Base-by-base conservation (phyloP, 2,888 invertebrate genomes). In the Amblyjoppa proteus region DNA sequence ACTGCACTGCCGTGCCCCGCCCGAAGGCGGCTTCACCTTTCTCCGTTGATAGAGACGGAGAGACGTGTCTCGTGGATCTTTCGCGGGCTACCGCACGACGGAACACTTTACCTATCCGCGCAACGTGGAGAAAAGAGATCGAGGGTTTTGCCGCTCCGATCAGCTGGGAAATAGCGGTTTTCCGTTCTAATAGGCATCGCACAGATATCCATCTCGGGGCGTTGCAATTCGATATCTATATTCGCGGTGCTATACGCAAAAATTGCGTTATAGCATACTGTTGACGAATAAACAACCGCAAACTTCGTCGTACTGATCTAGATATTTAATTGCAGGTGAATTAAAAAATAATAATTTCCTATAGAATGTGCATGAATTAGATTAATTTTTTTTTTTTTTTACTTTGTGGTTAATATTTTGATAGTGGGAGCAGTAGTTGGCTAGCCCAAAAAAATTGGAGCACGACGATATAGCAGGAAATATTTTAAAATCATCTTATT, bases 151-250 rank as follows among this genome's bases (percentile, higher is more conserved):
- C 34, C 51, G 9, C 16, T n/a, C 58, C n/a, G 25, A 31, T 69
- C 45, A 64, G 61, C 45, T 61, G 58, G 16, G 34, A 74, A 81
- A 81, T 53, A 75, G 81, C 56, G 34, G 81, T 81, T 81, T 74
- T 69, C 68, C 74, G 69, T 74, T 81, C 49, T 56, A 73, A 74
- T 69, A 75, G 58, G 4, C 74, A 68, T 81, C 45, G 28, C 58
- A 70, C 20, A 28, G 49, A 74, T 16, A 51, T 5, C 20, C n/a
- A 31, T 7, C n/a, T 31, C 58, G 56, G 13, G 51, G 45, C 61
- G 25, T 16, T 6, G 61, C 6, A 74, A 74, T 16, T 25, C 61
- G 31, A 74, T 74, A 74, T 61, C 45, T 45, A 45, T 28, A 45
- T 28, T n/a, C 9, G 61, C 38, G 25, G 25, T 61, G 2, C 45